Percentiles rank a stretch among this genome's conserved stretches.
Evolutionary conservation across 2,888 invertebrate genomes (phyloP).

Genomic region (Mythimna lalbum): DNA sequence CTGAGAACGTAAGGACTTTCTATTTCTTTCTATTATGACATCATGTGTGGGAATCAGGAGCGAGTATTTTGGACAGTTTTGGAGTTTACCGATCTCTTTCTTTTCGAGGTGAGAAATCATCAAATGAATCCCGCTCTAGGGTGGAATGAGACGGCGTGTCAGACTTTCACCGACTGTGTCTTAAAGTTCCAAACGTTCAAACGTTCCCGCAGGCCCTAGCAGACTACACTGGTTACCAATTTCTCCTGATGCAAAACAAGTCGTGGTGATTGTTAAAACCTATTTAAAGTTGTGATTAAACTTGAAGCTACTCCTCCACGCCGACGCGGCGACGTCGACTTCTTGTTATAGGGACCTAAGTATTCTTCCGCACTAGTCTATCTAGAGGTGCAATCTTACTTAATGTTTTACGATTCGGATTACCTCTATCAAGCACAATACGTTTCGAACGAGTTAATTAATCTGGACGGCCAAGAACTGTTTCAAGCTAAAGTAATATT

Average conservation of each 20-base stretch:
- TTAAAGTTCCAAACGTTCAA: too few relatives aligned
- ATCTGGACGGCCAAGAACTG: constrained; percentile 64
- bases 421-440: constrained; percentile 73
- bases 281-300: not conserved
- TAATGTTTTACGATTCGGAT: constrained; percentile 75
- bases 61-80: too few relatives aligned
- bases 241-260: not conserved
- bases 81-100: too few relatives aligned
- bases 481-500: constrained; percentile 67
- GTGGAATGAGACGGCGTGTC: too few relatives aligned
- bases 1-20: too few relatives aligned
- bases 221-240: not conserved
- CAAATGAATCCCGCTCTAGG: too few relatives aligned
- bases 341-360: not conserved
- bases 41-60: not conserved
- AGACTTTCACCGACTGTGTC: not conserved
- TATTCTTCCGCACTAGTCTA: constrained; percentile 7
- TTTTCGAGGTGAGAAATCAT: too few relatives aligned
- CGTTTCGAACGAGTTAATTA: constrained; percentile 75
- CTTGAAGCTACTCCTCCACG: not conserved
- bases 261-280: not conserved
- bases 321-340: not conserved
- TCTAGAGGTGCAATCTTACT: constrained; percentile 16
- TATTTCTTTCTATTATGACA: not conserved
- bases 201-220: too few relatives aligned